Percentiles rank a stretch among this genome's conserved stretches.
Evolutionary conservation across 2,888 invertebrate genomes (phyloP).

Genomic region (Dascillus cervinus): DNA sequence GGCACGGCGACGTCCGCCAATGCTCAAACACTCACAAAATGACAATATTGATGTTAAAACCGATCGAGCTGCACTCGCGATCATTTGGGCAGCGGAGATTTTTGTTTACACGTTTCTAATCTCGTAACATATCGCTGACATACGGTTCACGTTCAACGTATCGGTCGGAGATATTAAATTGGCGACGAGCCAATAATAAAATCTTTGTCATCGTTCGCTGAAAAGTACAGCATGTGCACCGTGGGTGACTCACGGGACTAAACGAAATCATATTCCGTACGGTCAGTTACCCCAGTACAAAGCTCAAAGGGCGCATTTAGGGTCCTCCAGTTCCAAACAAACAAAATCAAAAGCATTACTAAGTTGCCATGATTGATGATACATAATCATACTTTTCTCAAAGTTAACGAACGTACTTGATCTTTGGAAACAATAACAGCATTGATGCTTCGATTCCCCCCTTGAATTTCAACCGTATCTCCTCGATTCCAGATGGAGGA

Average conservation of each 20-base stretch:
- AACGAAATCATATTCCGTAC: slow-evolving; percentile 36
- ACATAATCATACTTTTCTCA: slow-evolving; percentile 11
- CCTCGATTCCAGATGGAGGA: too few species aligned
- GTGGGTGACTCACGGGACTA: slow-evolving; percentile 25
- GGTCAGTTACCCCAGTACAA: slow-evolving; percentile 38
- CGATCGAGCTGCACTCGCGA: slow-evolving; percentile 9
- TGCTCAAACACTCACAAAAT: slow-evolving; percentile 20
- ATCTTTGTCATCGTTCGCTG: slow-evolving; percentile 9
- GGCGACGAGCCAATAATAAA: slow-evolving; percentile 20
- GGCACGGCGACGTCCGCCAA: slow-evolving; percentile 20
- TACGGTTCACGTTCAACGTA: slow-evolving; percentile 10
- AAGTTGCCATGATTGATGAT: slow-evolving; percentile 19
- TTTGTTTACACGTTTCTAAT: slow-evolving; percentile 11
- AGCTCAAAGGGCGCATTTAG: slow-evolving; percentile 21
- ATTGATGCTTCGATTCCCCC: slow-evolving; percentile 2
- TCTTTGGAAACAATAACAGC: slow-evolving; percentile 8
- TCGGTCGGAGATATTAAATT: slow-evolving; percentile 19
- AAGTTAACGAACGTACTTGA: slow-evolving; percentile 3
- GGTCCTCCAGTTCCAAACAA: slow-evolving; percentile 11
- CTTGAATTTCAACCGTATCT: background rate
- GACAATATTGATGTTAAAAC: slow-evolving; percentile 20
- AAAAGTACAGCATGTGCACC: slow-evolving; percentile 12
- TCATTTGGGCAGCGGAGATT: slow-evolving; percentile 11
- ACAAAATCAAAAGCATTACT: slow-evolving; percentile 17
- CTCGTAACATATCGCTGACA: slow-evolving; percentile 11